phyloP scores from a whole-genome alignment of 23 tunicate genomes.

The Pegea sp. region DNA sequence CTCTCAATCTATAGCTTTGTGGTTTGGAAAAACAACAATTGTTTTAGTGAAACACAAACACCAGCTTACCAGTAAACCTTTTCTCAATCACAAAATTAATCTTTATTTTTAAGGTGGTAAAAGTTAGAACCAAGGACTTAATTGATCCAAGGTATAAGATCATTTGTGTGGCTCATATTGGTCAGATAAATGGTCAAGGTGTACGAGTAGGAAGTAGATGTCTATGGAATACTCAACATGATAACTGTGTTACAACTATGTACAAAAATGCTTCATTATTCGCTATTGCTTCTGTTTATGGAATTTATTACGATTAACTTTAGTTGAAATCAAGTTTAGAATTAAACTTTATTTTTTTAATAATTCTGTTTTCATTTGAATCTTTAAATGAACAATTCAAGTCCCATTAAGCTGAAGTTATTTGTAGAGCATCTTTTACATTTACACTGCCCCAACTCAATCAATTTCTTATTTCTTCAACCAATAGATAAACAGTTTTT shows the following conservation, averaged over 20 bases:
- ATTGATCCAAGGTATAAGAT: constrained; percentile 58
- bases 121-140: constrained; percentile 42
- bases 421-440: too few species aligned
- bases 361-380: too few species aligned
- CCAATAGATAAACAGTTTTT: too few species aligned
- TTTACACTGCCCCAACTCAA: too few species aligned
- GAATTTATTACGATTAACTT: constrained; percentile 60
- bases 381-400: too few species aligned
- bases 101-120: constrained; percentile 19
- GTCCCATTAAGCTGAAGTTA: too few species aligned
- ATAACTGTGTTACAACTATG: constrained; percentile 41
- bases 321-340: too few species aligned
- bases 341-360: too few species aligned
- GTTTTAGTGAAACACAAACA: not conserved
- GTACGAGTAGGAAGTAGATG: constrained; percentile 73
- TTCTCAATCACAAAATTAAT: not conserved
- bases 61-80: not conserved
- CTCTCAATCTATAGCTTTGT: too few species aligned
- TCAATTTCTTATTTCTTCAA: too few species aligned
- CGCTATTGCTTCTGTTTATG: constrained; percentile 77
- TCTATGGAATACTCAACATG: constrained; percentile 79
- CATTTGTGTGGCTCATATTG: constrained; percentile 66
- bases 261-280: constrained; percentile 57
- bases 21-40: too few species aligned
- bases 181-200: constrained; percentile 70